Conservation (phyloP, 2,113 vertebrate species). For the Dendropsophus ebraccatus region DNA sequence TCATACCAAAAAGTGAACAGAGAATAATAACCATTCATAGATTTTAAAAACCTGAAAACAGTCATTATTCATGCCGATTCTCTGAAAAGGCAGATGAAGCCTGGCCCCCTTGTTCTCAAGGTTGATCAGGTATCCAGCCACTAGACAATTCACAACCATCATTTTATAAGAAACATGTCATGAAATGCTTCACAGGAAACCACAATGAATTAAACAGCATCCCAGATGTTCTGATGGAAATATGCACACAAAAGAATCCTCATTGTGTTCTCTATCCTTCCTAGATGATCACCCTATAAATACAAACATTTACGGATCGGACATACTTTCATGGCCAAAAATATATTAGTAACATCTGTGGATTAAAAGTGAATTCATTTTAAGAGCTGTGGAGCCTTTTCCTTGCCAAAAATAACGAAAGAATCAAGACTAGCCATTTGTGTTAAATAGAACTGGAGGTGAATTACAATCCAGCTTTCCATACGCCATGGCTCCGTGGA, state of each 20-base stretch:
- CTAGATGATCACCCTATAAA: background rate
- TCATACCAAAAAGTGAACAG: too few species aligned
- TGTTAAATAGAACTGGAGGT: constrained; percentile 16
- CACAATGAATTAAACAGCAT: background rate
- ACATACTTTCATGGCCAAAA: background rate
- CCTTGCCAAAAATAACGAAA: constrained; percentile 42
- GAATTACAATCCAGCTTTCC: constrained; percentile 18
- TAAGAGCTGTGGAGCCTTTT: background rate
- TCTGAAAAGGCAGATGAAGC: too few species aligned
- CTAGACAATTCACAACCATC: background rate
- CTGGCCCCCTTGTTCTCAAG: background rate
- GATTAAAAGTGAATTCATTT: constrained; percentile 18
- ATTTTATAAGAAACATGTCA: background rate
- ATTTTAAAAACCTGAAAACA: too few species aligned
- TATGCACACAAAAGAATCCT: background rate
- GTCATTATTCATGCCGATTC: too few species aligned
- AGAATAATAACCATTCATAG: too few species aligned
- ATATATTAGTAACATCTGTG: constrained; percentile 6
- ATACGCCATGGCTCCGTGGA: background rate
- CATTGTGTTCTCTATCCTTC: background rate
- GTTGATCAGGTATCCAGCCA: background rate
- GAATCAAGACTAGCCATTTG: constrained; percentile 15
- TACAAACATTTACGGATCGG: background rate
- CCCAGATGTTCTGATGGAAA: background rate
- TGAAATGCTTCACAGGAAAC: background rate